Base-by-base conservation (phyloP, 2,888 invertebrate genomes). In the Sinotaia quadrata region DNA sequence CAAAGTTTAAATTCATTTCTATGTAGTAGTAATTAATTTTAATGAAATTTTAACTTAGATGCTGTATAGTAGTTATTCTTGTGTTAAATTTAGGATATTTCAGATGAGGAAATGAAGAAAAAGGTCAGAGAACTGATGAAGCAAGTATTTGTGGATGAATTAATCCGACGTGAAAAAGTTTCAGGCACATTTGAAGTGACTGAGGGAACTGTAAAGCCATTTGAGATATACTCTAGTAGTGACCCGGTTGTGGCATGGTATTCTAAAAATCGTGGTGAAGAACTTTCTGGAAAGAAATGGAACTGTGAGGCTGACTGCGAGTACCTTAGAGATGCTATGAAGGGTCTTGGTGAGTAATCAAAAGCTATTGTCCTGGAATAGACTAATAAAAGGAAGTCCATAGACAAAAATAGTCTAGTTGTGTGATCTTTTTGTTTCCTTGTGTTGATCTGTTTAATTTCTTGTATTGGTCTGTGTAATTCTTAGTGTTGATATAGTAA, bases 141-240 rank as follows among this genome's bases (percentile, higher is more conserved):
- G 58, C 56, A 70, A 12, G 72, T 78, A 12, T 85, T 82, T 67
- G 71, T 85, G 8, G 77, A 77, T 21, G 86, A 86, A 68, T 69
- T 85, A 54, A 72, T 80, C 72, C 67, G 85, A 29, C 72, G 85
- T 5, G 80, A 84, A 65, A 61, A 54, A 33, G 72, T 80, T 7
- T 81, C 82, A 0, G 85, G 84, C 15, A 86, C 86, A 1, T 83
- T 84, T 69, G 86, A 86, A 71, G 73, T 83, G 71, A 84, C 84
- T 3, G 68, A 75, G 49, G 86, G 86, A 8, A 84, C 82, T 0
- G 80, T 86, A 12, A 74, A 73, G 4, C 81, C 82, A 4, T 72
- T 80, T 33, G 57, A 66, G n/a, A 71, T 65, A n/a, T 85, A 82
- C 56, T 75, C 74, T 7, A 72, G 31, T 0, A 78, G 76, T 15